Evolutionary conservation across 2,797 vertebrate species (phyloP).

Genomic region (Tangara arthus): DNA sequence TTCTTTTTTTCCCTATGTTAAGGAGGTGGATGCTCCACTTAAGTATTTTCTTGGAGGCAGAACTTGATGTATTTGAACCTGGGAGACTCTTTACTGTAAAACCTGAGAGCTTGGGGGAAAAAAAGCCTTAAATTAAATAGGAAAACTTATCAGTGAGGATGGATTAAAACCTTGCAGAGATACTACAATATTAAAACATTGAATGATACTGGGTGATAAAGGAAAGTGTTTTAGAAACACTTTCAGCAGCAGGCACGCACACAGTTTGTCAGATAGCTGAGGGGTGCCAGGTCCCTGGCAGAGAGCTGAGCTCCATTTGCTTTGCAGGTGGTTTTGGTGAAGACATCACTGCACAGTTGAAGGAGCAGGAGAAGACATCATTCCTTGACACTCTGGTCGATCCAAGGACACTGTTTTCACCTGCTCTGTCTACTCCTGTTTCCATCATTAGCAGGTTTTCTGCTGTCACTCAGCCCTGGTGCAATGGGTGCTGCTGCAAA

Average conservation of each 20-base stretch:
- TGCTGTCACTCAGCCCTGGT: neutral
- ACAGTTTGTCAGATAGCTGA: neutral
- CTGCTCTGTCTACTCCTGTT: neutral
- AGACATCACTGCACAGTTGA: fast-evolving
- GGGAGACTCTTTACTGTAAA: neutral
- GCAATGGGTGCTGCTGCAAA: neutral
- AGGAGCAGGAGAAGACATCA: neutral
- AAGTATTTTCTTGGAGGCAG: neutral
- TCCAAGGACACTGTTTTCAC: neutral
- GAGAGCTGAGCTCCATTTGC: neutral
- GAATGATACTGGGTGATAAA: neutral
- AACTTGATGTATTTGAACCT: neutral
- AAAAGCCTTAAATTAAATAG: neutral
- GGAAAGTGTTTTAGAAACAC: neutral
- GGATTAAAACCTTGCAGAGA: neutral
- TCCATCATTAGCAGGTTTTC: neutral
- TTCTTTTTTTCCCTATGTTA: neutral
- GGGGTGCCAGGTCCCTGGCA: neutral
- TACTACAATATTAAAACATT: neutral
- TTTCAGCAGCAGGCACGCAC: fast-evolving
- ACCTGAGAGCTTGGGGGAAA: neutral
- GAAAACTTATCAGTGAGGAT: neutral
- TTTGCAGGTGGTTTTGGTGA: neutral
- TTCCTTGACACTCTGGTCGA: neutral
- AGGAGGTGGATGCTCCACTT: neutral